Percentiles rank a stretch among this genome's conserved stretches.
Evolutionary conservation across 2,113 vertebrate species (phyloP).

Genomic region (Salvelinus namaycush): DNA sequence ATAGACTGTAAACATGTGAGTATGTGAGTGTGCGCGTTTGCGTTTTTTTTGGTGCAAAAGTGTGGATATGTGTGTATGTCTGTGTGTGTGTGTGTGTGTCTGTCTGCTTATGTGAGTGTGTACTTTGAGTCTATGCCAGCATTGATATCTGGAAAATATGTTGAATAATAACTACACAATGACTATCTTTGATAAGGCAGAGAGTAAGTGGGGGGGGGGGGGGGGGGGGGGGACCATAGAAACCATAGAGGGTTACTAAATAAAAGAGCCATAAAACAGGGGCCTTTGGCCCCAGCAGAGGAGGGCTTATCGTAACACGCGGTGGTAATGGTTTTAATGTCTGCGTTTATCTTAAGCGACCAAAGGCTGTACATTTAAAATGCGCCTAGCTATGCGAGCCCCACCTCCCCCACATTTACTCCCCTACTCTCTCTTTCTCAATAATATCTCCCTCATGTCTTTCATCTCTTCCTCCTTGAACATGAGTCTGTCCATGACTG

Average conservation of each 20-base stretch:
- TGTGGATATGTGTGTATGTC: slow-evolving; percentile 16
- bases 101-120: neutral
- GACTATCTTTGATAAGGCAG: slow-evolving; percentile 38
- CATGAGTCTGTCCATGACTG: slow-evolving; percentile 14
- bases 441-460: neutral
- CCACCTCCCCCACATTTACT: neutral
- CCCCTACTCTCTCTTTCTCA: neutral
- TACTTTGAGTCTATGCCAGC: slow-evolving; percentile 28
- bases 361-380: slow-evolving; percentile 50
- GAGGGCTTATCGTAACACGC: slow-evolving; percentile 53
- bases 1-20: too few species aligned
- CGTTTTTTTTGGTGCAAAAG: neutral
- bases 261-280: slow-evolving; percentile 60
- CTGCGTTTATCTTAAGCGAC: slow-evolving; percentile 49
- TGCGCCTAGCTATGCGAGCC: slow-evolving; percentile 19
- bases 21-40: too few species aligned
- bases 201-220: neutral
- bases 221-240: slow-evolving; percentile 18
- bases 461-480: slow-evolving; percentile 11
- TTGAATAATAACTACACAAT: slow-evolving; percentile 52
- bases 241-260: slow-evolving; percentile 55
- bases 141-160: slow-evolving; percentile 59
- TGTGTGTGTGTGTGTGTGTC: neutral
- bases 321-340: slow-evolving; percentile 61
- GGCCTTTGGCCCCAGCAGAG: slow-evolving; percentile 42